These are phyloP conservation scores for Stenotaenia linearis DNA, from an alignment of 2,888 invertebrate species.

Conservation along the genomic window DNA sequence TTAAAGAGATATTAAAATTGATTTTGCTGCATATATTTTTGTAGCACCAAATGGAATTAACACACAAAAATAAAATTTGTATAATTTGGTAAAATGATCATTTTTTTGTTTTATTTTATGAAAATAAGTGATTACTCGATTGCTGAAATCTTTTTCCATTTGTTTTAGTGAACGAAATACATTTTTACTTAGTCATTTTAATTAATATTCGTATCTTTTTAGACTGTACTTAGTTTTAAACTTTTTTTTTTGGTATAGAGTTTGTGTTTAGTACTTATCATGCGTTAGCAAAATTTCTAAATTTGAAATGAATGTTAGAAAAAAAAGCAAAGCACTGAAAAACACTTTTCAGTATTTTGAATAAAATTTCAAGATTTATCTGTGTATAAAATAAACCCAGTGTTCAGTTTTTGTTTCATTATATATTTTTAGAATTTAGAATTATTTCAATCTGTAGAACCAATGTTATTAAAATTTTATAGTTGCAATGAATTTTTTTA, in stretches of 20 bases:
- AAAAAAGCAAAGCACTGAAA: too few relatives aligned
- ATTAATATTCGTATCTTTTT: too few relatives aligned
- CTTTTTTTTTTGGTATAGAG: not conserved
- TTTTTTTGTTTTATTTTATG: too few relatives aligned
- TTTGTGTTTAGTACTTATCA: not conserved
- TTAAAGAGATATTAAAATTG: not conserved
- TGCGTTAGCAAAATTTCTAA: not conserved
- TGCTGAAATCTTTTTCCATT: too few relatives aligned
- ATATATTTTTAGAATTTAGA: not conserved
- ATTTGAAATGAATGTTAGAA: not conserved
- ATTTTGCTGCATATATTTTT: constrained; percentile 2
- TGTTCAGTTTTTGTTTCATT: not conserved
- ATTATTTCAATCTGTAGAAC: not conserved
- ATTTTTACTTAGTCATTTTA: not conserved
- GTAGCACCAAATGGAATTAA: not conserved
- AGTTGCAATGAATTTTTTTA: not conserved
- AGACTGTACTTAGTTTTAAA: not conserved
- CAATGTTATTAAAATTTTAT: not conserved
- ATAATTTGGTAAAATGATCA: too few relatives aligned
- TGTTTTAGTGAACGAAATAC: not conserved
- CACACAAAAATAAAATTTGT: too few relatives aligned
- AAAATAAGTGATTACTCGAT: too few relatives aligned
- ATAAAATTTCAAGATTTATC: not conserved
- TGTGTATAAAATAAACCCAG: not conserved
- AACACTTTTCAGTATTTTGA: not conserved